A percentile compares a stretch with the other conserved stretches of the same genome.
Evolutionary conservation across 2,113 vertebrate genomes (phyloP).

Genomic region (Paradisaea rubra): DNA sequence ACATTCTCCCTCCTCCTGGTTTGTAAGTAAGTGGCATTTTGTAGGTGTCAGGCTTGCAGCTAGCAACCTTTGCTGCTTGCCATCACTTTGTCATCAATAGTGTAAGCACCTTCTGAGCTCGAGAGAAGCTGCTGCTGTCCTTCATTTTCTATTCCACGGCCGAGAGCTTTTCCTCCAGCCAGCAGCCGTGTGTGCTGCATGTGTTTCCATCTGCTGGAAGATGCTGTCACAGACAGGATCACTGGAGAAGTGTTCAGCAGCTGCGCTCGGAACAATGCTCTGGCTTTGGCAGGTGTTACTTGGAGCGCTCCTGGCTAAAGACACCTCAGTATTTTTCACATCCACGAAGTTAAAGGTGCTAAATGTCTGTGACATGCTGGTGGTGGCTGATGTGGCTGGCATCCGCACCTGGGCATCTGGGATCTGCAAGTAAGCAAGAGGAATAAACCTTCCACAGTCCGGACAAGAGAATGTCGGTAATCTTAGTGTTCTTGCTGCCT

Average conservation of each 20-base stretch:
- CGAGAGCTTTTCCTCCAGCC: neutral
- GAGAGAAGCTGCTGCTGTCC: neutral
- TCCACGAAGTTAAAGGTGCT: neutral
- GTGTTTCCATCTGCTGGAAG: neutral
- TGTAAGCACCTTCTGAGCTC: neutral
- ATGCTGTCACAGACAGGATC: neutral
- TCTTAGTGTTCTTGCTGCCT: neutral
- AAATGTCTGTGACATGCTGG: neutral
- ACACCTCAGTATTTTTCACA: neutral
- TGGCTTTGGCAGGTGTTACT: neutral
- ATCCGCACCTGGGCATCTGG: neutral
- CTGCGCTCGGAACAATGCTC: rapidly evolving
- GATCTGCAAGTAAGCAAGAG: neutral
- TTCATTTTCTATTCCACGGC: rapidly evolving
- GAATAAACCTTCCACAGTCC: neutral
- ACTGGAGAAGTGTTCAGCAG: neutral
- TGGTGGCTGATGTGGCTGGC: neutral
- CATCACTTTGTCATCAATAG: neutral
- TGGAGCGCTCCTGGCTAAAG: neutral
- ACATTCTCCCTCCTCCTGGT: neutral
- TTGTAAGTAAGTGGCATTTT: neutral
- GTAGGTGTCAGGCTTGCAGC: neutral
- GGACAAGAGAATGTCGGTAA: neutral
- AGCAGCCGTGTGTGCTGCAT: neutral
- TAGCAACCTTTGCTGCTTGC: neutral